A percentile compares a stretch with the other conserved stretches of the same genome.
These are phyloP conservation scores for Entelurus aequoreus DNA, from an alignment of 2,113 vertebrate species.

Conservation along the genomic window DNA sequence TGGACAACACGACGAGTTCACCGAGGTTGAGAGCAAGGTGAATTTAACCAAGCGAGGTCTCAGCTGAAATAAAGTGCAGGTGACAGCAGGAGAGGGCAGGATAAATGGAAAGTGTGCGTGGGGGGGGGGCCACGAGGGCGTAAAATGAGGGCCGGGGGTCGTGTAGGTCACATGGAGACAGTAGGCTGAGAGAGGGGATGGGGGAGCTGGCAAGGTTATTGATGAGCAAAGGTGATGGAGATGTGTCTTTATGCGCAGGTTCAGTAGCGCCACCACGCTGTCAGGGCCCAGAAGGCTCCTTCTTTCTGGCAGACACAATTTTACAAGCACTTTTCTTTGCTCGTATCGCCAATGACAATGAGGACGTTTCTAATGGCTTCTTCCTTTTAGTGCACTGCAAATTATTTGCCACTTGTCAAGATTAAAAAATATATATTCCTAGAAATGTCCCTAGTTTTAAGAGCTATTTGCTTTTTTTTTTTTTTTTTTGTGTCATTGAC, in stretches of 20 bases:
- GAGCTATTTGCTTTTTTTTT: no score
- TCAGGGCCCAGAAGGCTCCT: slow-evolving; percentile 14
- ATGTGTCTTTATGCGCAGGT: slow-evolving; percentile 11
- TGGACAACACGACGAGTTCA: slow-evolving; percentile 61
- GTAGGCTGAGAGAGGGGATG: slow-evolving; percentile 17
- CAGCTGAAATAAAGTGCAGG: slow-evolving; percentile 47
- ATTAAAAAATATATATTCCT: no score
- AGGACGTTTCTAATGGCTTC: not conserved
- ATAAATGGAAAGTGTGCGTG: slow-evolving; percentile 41
- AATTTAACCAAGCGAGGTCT: slow-evolving; percentile 57
- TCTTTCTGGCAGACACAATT: slow-evolving; percentile 3
- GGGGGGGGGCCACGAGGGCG: slow-evolving; percentile 24
- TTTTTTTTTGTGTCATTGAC: no score
- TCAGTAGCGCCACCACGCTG: not conserved
- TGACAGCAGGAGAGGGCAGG: slow-evolving; percentile 47
- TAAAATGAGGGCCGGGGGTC: slow-evolving; percentile 39
- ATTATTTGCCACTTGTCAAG: no score
- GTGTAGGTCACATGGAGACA: slow-evolving; percentile 46
- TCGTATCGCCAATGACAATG: not conserved
- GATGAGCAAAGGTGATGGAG: slow-evolving; percentile 31
- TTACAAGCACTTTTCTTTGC: slow-evolving; percentile 7
- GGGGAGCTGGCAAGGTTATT: slow-evolving; percentile 38
- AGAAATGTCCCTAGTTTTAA: no score
- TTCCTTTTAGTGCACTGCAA: no score
- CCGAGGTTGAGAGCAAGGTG: slow-evolving; percentile 59